Evolutionary conservation across 2,888 invertebrate species (phyloP), one percentile per base, ranked within the genome.

Genomic region (Drosophila melanosoma): DNA sequence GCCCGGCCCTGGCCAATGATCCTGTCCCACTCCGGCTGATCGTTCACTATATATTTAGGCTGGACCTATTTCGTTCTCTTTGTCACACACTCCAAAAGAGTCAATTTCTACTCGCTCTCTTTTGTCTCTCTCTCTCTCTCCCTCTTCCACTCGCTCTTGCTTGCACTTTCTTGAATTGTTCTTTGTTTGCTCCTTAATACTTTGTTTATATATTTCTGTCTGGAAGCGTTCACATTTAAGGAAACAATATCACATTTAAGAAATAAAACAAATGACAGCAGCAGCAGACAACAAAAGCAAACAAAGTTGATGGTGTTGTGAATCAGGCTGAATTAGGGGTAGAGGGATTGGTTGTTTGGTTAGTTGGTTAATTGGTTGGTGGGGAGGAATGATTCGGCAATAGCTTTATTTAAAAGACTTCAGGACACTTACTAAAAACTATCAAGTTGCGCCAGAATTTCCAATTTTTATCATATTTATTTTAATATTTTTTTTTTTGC

Each of bases 221-320:
- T 45, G 56, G 48, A 26, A 8, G 76, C 63, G 73, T 66, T 79
- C 78, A 81, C 81, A 79, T 81, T 81, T 73, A 81, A 77, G 82
- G 79, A 81, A 79, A 79, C 79, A 79, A 26, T 26, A 2, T 26
- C 26, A 26, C 26, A 26, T 26, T 26, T 26, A 26, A 26, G 26
- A 26, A 26, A 26, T 26, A 26, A 79, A 79, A 79, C 79, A 79
- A 79, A 81, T 79, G 79, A 69, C 81, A 76, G 76, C 76, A 65
- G 77, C 79, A 83, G 85, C 80, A 87, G 84, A 84, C 90, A 89
- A 84, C 84, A 84, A 84, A 79, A 84, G 84, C 90, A 87, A 79
- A 81, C 87, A 78, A 83, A 78, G 89, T 81, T 81, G 81, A 69
- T 80, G 81, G 73, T 80, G 76, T 80, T 83, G 59, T 69, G 64